Conservation (phyloP, 1,140 invertebrate genomes). For the Charaxes varanes region DNA sequence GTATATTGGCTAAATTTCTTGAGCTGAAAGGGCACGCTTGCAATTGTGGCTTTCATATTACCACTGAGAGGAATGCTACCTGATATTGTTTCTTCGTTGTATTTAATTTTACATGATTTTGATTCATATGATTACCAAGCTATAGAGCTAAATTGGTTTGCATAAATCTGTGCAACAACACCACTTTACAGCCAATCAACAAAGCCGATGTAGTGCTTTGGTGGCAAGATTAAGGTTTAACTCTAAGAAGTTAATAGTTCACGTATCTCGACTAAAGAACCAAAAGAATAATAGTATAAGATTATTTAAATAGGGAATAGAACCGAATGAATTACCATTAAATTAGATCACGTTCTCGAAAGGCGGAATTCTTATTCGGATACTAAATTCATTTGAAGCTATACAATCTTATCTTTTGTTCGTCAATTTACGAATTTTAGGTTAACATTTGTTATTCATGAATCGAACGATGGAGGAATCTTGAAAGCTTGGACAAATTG, state of each 20-base stretch:
- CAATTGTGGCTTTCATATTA: slow-evolving; percentile 1
- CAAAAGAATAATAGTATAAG: too few relatives aligned
- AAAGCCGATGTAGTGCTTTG: too few relatives aligned
- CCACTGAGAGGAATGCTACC: not conserved
- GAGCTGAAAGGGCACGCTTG: not conserved
- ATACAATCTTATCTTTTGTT: not conserved
- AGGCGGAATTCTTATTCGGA: not conserved
- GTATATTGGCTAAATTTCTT: slow-evolving; percentile 9
- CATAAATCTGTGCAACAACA: too few relatives aligned
- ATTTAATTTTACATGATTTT: not conserved
- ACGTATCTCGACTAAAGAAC: too few relatives aligned
- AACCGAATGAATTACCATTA: too few relatives aligned
- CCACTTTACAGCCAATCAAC: too few relatives aligned
- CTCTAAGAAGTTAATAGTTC: too few relatives aligned
- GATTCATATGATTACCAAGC: too few relatives aligned
- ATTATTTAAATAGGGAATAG: too few relatives aligned
- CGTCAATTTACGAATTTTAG: not conserved
- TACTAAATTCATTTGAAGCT: not conserved
- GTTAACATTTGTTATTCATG: slow-evolving; percentile 8
- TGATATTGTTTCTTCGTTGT: not conserved
- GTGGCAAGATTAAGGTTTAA: too few relatives aligned
- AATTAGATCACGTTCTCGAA: not conserved
- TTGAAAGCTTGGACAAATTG: not conserved
- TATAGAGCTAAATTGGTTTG: too few relatives aligned
- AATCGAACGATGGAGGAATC: not conserved